A percentile compares a stretch with the other conserved stretches of the same genome.
Conservation (phyloP, 1,140 invertebrate genomes). For the Rhopalosiphum padi region DNA sequence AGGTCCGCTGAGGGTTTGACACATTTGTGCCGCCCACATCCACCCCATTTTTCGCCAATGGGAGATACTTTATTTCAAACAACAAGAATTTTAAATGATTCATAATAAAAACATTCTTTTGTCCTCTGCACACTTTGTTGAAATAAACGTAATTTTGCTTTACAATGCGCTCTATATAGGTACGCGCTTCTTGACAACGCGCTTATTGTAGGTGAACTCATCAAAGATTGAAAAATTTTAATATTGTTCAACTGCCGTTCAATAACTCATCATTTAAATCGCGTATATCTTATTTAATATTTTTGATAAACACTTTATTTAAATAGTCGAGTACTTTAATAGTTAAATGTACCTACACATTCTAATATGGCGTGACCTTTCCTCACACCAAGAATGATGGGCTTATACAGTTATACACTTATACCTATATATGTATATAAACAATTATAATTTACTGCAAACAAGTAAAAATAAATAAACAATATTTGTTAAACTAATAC, state of each 20-base stretch:
- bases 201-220: background rate
- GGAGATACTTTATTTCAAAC: constrained; percentile 48
- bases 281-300: background rate
- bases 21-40: constrained; percentile 55
- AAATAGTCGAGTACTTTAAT: background rate
- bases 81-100: constrained; percentile 40
- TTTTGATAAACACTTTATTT: background rate
- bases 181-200: background rate
- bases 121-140: background rate
- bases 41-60: constrained; percentile 56
- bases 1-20: constrained; percentile 43
- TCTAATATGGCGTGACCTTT: background rate
- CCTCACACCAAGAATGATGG: background rate
- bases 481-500: background rate
- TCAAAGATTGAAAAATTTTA: background rate
- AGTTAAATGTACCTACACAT: background rate
- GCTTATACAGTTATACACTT: too few relatives aligned
- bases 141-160: constrained; percentile 6
- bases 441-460: background rate
- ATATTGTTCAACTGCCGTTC: background rate
- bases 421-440: background rate
- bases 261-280: background rate
- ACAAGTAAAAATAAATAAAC: background rate
- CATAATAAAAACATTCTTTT: constrained; percentile 44
- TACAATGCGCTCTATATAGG: background rate